Evolutionary conservation across 2,888 invertebrate genomes (phyloP).

Genomic region (Parasteatoda lunata): DNA sequence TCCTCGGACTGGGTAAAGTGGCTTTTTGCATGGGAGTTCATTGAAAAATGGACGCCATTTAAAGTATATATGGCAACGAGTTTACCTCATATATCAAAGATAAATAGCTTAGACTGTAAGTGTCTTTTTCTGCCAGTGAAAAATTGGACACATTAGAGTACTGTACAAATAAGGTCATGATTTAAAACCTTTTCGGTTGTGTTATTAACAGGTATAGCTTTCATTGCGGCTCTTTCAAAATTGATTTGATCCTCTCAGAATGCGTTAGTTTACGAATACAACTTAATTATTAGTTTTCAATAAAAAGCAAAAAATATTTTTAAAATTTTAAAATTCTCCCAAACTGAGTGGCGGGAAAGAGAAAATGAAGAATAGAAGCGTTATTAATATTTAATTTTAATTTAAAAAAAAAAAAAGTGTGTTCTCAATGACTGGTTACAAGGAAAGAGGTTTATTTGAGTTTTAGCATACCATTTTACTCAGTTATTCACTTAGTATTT

Average conservation of each 20-base stretch:
- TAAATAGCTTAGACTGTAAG: constrained; percentile 37
- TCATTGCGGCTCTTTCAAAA: constrained; percentile 6
- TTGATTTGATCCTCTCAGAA: neutral
- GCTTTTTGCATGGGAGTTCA: constrained; percentile 45
- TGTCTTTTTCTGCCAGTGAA: constrained; percentile 10
- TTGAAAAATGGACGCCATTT: constrained; percentile 57
- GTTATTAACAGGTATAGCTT: constrained; percentile 27
- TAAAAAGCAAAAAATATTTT: too few relatives aligned
- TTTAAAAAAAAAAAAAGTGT: too few relatives aligned
- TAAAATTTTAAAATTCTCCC: too few relatives aligned
- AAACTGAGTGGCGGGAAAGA: too few relatives aligned
- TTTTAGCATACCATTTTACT: too few relatives aligned
- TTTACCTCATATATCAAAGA: constrained; percentile 42
- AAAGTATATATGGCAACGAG: constrained; percentile 13
- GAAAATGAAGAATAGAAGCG: too few relatives aligned
- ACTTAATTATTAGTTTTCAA: too few relatives aligned
- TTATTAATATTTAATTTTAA: too few relatives aligned
- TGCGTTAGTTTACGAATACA: too few relatives aligned
- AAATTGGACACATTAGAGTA: constrained; percentile 37
- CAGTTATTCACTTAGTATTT: too few relatives aligned
- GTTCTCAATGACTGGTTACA: too few relatives aligned
- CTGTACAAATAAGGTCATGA: constrained; percentile 52
- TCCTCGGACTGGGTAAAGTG: constrained; percentile 26
- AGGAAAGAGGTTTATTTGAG: too few relatives aligned
- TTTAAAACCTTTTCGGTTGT: constrained; percentile 20